Base-by-base conservation (phyloP, 2,888 invertebrate genomes). In the Sacculina carcini region DNA sequence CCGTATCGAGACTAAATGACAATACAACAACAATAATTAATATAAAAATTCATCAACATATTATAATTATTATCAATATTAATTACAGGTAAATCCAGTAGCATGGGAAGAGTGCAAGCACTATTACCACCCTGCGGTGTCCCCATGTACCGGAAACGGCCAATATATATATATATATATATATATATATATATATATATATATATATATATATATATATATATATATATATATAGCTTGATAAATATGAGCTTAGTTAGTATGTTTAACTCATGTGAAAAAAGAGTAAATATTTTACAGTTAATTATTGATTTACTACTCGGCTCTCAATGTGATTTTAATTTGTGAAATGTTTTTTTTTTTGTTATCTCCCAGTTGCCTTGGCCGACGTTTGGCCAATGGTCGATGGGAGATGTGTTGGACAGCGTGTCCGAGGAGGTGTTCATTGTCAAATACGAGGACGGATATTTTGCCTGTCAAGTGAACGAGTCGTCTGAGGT, bases 381-480 rank as follows among this genome's bases (percentile, higher is more conserved):
- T 51, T 52, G 53, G 52, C 36, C 40, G 52, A 54, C 53, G 48
- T 53, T 52, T 52, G 56, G 55, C 51, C 55, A 51, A 53, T 48
- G 47, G 48, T 48, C 53, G 24, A 49, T 52, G 40, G 29, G 52
- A 34, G 50, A 50, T 55, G 48, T 57, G 56, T 7, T 52, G 54
- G 24, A 56, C 54, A 52, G 56, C 56, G 56, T 56, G 5, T 54
- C 54, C 32, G 76, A 79, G 70, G 87, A 89, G 75, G 79, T 87
- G 68, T 89, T 90, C 75, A 86, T 89, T 74, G 76, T 90, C 68
- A 89, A 89, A 72, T 75, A 89, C 70, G 89, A 89, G 74, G 87
- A 89, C 74, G 89, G 89, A 66, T 89, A 86, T 70, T 90, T 90
- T 71, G 89, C 87, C 64, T 90, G 89, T 72, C 89, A 90, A 75